These are phyloP conservation scores for Druon quercuslanigerum DNA, from an alignment of 1,140 invertebrate species.

Conservation along the genomic window DNA sequence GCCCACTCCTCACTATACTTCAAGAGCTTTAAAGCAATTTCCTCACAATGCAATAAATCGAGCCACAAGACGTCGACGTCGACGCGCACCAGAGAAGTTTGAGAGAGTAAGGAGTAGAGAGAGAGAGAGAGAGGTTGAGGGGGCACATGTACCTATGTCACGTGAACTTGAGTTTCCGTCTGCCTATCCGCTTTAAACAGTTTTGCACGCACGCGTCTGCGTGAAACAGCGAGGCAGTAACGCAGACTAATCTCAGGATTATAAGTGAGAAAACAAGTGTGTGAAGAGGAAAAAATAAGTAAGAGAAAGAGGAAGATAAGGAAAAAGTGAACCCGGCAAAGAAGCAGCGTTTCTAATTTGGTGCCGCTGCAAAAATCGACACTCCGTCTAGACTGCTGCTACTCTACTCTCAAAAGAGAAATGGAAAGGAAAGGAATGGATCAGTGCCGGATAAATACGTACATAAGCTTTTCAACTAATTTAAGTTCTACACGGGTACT, in stretches of 20 bases:
- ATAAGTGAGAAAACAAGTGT: slow-evolving; percentile 36
- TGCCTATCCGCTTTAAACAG: slow-evolving; percentile 55
- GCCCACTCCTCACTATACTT: neutral
- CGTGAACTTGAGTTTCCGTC: slow-evolving; percentile 36
- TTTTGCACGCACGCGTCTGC: slow-evolving; percentile 50
- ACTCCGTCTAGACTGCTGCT: slow-evolving; percentile 73
- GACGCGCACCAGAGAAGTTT: slow-evolving; percentile 30
- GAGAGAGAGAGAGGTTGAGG: too few relatives aligned
- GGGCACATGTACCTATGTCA: neutral
- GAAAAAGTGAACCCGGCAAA: slow-evolving; percentile 35
- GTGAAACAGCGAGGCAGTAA: slow-evolving; percentile 5
- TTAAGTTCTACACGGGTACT: neutral
- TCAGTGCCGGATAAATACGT: slow-evolving; percentile 41
- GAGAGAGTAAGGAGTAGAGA: neutral
- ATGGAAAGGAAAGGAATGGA: slow-evolving; percentile 41
- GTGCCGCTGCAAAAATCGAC: slow-evolving; percentile 74
- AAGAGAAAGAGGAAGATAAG: slow-evolving; percentile 28
- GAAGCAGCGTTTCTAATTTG: slow-evolving; percentile 71
- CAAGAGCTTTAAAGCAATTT: slow-evolving; percentile 30
- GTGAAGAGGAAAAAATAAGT: slow-evolving; percentile 37
- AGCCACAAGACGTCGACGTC: slow-evolving; percentile 31
- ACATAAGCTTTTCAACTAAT: slow-evolving; percentile 15
- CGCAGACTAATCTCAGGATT: neutral
- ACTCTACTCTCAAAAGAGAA: slow-evolving; percentile 48
- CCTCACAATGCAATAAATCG: slow-evolving; percentile 46